Conservation (phyloP, 2,888 invertebrate species). For the Eupeodes latifasciatus region DNA sequence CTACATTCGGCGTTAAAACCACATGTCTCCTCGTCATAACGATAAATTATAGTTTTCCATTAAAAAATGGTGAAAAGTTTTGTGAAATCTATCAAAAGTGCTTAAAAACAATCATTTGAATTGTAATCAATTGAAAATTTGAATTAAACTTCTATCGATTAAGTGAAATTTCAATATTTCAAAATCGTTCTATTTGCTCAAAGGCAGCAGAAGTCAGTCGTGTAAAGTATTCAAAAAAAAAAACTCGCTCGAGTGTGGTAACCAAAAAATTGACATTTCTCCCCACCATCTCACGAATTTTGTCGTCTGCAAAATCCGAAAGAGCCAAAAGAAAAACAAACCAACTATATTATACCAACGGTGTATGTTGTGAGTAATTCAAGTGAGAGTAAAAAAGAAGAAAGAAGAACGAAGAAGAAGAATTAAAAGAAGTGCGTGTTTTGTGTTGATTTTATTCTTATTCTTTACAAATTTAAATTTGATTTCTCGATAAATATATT, state of each 20-base stretch:
- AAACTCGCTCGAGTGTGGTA: conserved; percentile 66
- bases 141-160: conserved; percentile 32
- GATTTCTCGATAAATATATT: not conserved
- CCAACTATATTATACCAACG: not conserved
- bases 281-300: conserved; percentile 9
- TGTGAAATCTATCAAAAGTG: conserved; percentile 80
- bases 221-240: conserved; percentile 23
- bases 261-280: conserved; percentile 66
- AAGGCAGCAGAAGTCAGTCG: conserved; percentile 41
- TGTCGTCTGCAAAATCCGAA: conserved; percentile 50
- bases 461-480: not conserved
- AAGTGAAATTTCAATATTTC: conserved; percentile 50
- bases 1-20: conserved; percentile 89
- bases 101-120: conserved; percentile 77
- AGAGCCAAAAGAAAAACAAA: conserved; percentile 51
- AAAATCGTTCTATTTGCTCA: conserved; percentile 61
- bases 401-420: not conserved
- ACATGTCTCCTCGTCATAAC: conserved; percentile 86
- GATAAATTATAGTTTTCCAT: conserved; percentile 80
- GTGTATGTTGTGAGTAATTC: conserved; percentile 44
- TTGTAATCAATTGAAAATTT: conserved; percentile 79
- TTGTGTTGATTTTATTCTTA: not conserved
- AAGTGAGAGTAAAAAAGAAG: conserved; percentile 57
- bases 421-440: not conserved
- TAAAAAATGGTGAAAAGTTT: conserved; percentile 82